Evolutionary conservation across 2,113 vertebrate species (phyloP).

Genomic region (Suncus etruscus): DNA sequence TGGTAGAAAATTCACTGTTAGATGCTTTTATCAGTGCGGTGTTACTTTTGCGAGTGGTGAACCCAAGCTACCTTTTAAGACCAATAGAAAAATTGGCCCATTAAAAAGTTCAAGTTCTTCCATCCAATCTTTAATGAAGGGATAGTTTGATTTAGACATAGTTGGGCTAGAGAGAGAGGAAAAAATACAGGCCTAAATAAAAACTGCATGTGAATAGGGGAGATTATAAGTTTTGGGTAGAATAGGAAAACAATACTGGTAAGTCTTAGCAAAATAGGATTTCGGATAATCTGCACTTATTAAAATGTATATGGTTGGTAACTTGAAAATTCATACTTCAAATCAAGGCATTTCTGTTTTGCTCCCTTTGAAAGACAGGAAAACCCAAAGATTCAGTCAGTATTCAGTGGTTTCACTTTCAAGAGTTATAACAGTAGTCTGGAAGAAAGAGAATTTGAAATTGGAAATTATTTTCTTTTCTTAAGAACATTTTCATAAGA

Average conservation of each 20-base stretch:
- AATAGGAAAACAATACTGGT: neutral
- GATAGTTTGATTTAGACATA: neutral
- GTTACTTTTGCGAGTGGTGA: neutral
- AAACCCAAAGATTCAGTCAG: neutral
- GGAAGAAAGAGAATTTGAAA: neutral
- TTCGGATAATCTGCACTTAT: neutral
- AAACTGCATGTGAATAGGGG: neutral
- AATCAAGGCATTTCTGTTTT: neutral
- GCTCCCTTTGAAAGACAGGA: slow-evolving; percentile 11
- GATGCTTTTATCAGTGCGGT: neutral
- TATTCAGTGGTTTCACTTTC: neutral
- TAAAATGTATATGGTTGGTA: neutral
- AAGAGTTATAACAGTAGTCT: neutral
- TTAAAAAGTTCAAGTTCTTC: slow-evolving; percentile 30
- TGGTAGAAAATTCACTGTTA: neutral
- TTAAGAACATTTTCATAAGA: slow-evolving; percentile 23
- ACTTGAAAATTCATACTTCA: slow-evolving; percentile 8
- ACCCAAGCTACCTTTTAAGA: slow-evolving; percentile 30
- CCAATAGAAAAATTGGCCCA: neutral
- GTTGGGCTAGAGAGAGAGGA: neutral
- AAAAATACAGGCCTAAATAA: neutral
- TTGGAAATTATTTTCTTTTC: slow-evolving; percentile 31
- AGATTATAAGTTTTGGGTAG: neutral
- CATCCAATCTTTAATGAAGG: neutral
- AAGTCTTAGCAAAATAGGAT: slow-evolving; percentile 34